A percentile compares a stretch with the other conserved stretches of the same genome.
Conservation (phyloP, 1,140 invertebrate genomes). For the Nymphalis io region DNA sequence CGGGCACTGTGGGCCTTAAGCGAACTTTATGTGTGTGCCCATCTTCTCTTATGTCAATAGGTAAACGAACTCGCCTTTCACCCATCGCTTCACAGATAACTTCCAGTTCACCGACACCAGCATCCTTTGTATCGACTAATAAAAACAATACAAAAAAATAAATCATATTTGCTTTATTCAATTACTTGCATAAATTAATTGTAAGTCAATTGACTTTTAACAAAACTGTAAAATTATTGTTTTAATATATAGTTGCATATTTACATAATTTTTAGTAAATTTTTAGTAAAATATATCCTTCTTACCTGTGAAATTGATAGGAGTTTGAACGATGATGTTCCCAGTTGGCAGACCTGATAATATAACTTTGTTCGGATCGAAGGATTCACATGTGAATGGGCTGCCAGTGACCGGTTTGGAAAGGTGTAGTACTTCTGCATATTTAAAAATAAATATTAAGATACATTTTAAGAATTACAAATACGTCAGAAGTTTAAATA, state of each 20-base stretch:
- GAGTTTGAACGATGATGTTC: conserved; percentile 91
- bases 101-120: conserved; percentile 94
- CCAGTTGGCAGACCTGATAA: conserved; percentile 87
- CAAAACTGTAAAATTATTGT: too few relatives aligned
- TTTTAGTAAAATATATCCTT: not conserved
- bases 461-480: not conserved
- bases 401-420: conserved; percentile 96
- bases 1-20: conserved; percentile 92
- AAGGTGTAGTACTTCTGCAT: conserved; percentile 92
- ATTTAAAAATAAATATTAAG: conserved; percentile 14
- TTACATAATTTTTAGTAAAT: not conserved
- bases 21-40: conserved; percentile 90
- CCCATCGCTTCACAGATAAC: conserved; percentile 89
- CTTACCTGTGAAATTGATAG: conserved; percentile 90
- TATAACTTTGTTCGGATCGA: conserved; percentile 91
- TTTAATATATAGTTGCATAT: not conserved
- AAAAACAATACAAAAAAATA: conserved; percentile 35
- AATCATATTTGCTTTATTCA: not conserved
- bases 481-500: not conserved
- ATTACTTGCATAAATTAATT: too few relatives aligned
- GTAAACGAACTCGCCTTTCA: conserved; percentile 92
- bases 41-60: conserved; percentile 89
- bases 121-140: conserved; percentile 91
- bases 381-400: conserved; percentile 97
- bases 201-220: too few relatives aligned